Conservation (phyloP, 2,797 vertebrate species). For the Pelobates cultripes region DNA sequence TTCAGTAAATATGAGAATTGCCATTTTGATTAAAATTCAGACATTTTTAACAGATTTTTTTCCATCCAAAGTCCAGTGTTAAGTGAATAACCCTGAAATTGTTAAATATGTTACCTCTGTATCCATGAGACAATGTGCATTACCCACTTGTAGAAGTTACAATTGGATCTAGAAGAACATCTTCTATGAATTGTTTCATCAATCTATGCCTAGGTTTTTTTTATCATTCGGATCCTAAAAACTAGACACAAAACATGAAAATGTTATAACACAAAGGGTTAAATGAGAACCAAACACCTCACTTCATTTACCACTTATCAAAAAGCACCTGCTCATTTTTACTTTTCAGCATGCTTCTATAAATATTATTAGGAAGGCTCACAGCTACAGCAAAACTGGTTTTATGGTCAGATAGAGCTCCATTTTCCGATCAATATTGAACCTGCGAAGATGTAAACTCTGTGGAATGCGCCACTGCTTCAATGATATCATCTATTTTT, state of each 20-base stretch:
- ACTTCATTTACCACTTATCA: slow-evolving; percentile 97
- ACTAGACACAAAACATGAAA: slow-evolving; percentile 77
- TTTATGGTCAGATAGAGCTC: slow-evolving; percentile 71
- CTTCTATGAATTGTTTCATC: too few relatives aligned
- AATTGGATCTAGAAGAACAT: too few relatives aligned
- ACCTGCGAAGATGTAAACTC: background rate
- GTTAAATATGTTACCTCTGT: too few relatives aligned
- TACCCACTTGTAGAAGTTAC: too few relatives aligned
- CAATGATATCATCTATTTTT: slow-evolving; percentile 63
- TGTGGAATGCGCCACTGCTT: slow-evolving; percentile 55
- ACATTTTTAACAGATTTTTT: too few relatives aligned
- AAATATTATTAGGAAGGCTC: slow-evolving; percentile 91
- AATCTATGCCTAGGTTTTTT: too few relatives aligned
- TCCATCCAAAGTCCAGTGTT: too few relatives aligned
- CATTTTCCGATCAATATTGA: background rate
- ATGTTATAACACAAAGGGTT: slow-evolving; percentile 86
- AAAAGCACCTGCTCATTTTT: slow-evolving; percentile 79
- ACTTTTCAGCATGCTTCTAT: slow-evolving; percentile 79
- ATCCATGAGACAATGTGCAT: too few relatives aligned
- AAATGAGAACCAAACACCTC: slow-evolving; percentile 81
- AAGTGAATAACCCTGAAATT: too few relatives aligned
- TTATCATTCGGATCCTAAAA: too few relatives aligned
- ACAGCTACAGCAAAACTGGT: slow-evolving; percentile 75
- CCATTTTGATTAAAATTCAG: too few relatives aligned
- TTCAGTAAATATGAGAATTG: too few relatives aligned